These are phyloP conservation scores for Holothuria leucospilota DNA, from an alignment of 53 echinoderm and acorn worm genomes.

Conservation along the genomic window DNA sequence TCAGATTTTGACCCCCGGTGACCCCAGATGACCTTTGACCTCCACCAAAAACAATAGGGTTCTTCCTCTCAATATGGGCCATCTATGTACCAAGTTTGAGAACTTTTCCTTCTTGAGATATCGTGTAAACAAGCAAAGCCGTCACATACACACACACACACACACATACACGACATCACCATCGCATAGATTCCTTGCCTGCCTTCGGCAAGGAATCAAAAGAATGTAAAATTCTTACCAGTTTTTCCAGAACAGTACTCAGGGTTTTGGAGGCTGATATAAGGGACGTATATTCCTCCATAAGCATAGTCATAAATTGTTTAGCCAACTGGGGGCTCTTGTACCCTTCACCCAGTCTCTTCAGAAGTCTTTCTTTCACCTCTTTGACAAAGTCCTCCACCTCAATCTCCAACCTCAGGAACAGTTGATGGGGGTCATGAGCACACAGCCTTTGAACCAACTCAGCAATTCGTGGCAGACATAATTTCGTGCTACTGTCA, in stretches of 20 bases:
- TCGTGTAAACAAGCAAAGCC: too few species aligned
- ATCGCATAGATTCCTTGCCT: too few species aligned
- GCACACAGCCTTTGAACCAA: slow-evolving; percentile 87
- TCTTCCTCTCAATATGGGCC: too few species aligned
- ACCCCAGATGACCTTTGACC: too few species aligned
- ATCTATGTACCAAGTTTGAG: too few species aligned
- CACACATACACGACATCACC: too few species aligned
- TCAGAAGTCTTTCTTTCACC: slow-evolving; percentile 86
- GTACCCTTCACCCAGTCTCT: slow-evolving; percentile 84
- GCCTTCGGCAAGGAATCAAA: too few species aligned
- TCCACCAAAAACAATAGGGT: too few species aligned
- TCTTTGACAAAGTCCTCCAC: slow-evolving; percentile 96
- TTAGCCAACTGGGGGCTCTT: slow-evolving; percentile 82
- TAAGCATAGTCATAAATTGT: slow-evolving; percentile 98
- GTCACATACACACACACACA: too few species aligned
- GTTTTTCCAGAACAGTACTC: slow-evolving; percentile 80
- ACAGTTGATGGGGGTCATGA: slow-evolving; percentile 97
- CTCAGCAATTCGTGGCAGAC: slow-evolving; percentile 93
- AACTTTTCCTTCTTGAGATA: too few species aligned
- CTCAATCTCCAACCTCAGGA: slow-evolving; percentile 87
- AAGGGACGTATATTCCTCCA: slow-evolving; percentile 95
- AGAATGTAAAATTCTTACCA: slow-evolving; percentile 62
- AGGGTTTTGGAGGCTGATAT: slow-evolving; percentile 94
- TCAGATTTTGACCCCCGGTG: too few species aligned
- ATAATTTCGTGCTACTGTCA: slow-evolving; percentile 86